Base-by-base conservation (phyloP, 1,140 invertebrate genomes). In the Charaxes varanes region DNA sequence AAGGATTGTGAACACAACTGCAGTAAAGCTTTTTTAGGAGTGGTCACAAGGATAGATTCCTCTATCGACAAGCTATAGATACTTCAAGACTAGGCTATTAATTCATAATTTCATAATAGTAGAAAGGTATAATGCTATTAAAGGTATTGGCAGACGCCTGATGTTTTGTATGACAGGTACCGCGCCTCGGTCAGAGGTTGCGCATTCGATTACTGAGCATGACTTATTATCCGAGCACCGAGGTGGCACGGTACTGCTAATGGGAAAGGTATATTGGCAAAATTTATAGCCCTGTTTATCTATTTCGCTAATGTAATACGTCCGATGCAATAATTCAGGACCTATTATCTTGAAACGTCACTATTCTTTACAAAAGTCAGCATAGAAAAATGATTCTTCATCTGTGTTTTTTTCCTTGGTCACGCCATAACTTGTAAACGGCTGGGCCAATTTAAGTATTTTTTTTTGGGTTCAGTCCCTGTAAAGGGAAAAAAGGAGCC, bases 61-160 rank as follows among this genome's bases (percentile, higher is more conserved):
- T n/a, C n/a, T n/a, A n/a, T n/a, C n/a, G n/a, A n/a, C n/a, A n/a
- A n/a, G n/a, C n/a, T n/a, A n/a, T n/a, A n/a, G n/a, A n/a, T n/a
- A n/a, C n/a, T n/a, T n/a, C n/a, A n/a, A n/a, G n/a, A n/a, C n/a
- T 16, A 33, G 16, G 19, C 19, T 36, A 37, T 38, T 35, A 33
- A 40, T 44, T 27, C 40, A 43, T 31, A 16, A 40, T 42, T 46
- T 22, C 37, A 40, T 38, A 33, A 47, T 47, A 33, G 37, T 31
- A 47, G 44, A 47, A 47, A 47, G 44, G 44, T 26, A 45, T 28
- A 32, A 32, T 34, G 19, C 42, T 34, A 45, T 41, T 41, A 47
- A 22, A 18, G 26, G 23, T 33, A 40, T 31, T 37, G 14, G n/a
- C 15, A 31, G 28, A 30, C 28, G 18, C 28, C 28, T 17, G 18